Evolutionary conservation across 2,888 invertebrate genomes (phyloP), one percentile per base, ranked within the genome.

Genomic region (Drosophila nr. medialis): DNA sequence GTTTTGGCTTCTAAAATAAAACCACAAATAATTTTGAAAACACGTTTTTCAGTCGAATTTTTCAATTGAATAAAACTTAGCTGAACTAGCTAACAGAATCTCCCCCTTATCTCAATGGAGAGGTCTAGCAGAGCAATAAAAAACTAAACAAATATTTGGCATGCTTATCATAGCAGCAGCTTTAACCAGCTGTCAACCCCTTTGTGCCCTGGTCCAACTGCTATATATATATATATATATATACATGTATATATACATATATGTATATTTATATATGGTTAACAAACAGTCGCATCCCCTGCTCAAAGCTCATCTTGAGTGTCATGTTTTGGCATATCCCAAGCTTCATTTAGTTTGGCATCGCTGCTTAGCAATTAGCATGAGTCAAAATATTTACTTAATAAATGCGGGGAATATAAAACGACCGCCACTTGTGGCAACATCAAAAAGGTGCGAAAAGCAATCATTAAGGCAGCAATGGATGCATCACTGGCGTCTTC

Each of bases 361-460:
- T 8, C 21, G 32, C 61, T 38, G 65, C 49, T 73, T 63, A 53
- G 29, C 61, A 68, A 72, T 81, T 81, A 72, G 78, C 64, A 72
- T 77, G 78, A 84, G 90, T 90, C 84, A 89, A 90, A 86, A 90
- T 83, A 89, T 86, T 86, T 86, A 42, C 86, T 72, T 75, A 75
- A 85, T 72, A 85, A 82, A 73, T 58, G 83, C 64, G 76, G 49
- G 30, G 38, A 45, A 59, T 34, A 24, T 48, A 58, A 49, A 21
- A 36, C 59, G 56, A 38, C 40, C 55, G 73, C 69, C 61, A 53
- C 40, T 67, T 42, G 45, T 45, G 59, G 60, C 58, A 64, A 72
- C 53, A 75, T 51, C 55, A 64, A 73, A 86, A 77, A 86, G 90
- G 90, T 86, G 85, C 89, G 86, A 86, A 86, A 89, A 90, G 85